Base-by-base conservation (phyloP, 2,888 invertebrate genomes). In the Drosophila flavopinicola region DNA sequence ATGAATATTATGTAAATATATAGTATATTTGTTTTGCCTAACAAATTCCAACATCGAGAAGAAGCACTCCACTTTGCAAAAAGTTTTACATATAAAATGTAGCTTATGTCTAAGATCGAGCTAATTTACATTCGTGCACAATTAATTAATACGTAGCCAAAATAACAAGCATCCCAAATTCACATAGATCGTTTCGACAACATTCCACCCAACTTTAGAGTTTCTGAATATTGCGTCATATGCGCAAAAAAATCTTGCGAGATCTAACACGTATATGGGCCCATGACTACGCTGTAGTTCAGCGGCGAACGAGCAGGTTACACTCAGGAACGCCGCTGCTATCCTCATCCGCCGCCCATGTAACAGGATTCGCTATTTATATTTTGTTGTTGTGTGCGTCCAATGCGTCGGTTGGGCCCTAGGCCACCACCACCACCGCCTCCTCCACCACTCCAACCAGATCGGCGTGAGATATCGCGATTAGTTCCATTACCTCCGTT, bases 401-500 rank as follows among this genome's bases (percentile, higher is more conserved):
- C 83, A 41, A 83, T 85, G 27, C 83, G 67, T 4, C 77, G 53
- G 27, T 89, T 88, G 7, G 85, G 83, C 23, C 89, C 73, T 0
- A 82, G 42, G 0, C 87, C 80, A 0, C 82, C 75, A 0, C 87
- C 75, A 0, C 85, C 75, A 0, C 87, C 80, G 0, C 87, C 76
- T 0, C 79, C 78, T 0, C 78, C 78, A 0, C 74, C 57, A 0
- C 82, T 66, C 65, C 83, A 74, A 2, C 70, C 69, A 11, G 44
- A 35, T n/a, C 78, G 57, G 4, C 80, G 66, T 7, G 30, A 39
- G 20, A 49, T 65, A 39, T 60, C 53, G n/a, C 63, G 57, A 6
- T 61, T 65, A 15, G 53, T 67, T 0, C 57, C 61, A 51, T 68
- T 75, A 1, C 57, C 49, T 10, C 60, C 49, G 15, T 54, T 73